A percentile compares a stretch with the other conserved stretches of the same genome.
These are phyloP conservation scores for Drosophila paulistorum DNA, from an alignment of 1,140 invertebrate species.

Conservation along the genomic window DNA sequence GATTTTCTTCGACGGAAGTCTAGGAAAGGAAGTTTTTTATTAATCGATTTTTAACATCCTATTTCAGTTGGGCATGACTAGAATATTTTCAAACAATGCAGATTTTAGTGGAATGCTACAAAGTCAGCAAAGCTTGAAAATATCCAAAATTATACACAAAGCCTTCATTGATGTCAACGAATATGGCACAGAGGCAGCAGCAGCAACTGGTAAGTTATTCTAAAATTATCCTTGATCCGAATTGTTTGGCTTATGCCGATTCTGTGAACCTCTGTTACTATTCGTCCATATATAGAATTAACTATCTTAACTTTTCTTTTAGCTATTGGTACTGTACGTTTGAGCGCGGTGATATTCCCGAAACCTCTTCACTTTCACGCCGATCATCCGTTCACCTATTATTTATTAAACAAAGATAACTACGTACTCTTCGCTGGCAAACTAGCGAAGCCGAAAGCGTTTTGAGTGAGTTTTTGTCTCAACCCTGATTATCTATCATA, in stretches of 20 bases:
- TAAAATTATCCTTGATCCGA: background rate
- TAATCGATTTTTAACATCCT: background rate
- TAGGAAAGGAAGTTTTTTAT: background rate
- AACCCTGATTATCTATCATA: too few relatives aligned
- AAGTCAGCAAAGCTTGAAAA: constrained; percentile 82
- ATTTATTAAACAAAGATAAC: constrained; percentile 31
- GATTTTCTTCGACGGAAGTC: too few relatives aligned
- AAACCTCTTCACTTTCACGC: constrained; percentile 45
- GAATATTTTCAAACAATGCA: constrained; percentile 85
- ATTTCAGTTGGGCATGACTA: constrained; percentile 85
- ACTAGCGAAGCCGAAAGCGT: background rate
- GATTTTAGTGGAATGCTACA: constrained; percentile 86
- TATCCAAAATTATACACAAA: constrained; percentile 85
- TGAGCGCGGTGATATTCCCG: too few relatives aligned
- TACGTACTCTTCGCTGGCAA: background rate
- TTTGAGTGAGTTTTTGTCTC: too few relatives aligned
- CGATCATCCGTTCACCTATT: constrained; percentile 56
- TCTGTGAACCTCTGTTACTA: background rate
- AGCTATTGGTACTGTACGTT: too few relatives aligned
- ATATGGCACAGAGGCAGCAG: constrained; percentile 85
- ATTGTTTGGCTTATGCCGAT: background rate
- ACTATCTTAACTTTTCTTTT: too few relatives aligned
- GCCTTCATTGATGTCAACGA: constrained; percentile 86
- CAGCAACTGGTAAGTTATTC: constrained; percentile 76
- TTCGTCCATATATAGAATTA: too few relatives aligned